Conservation (phyloP, 2,888 invertebrate species). For the Dicyrtoma fusca region DNA sequence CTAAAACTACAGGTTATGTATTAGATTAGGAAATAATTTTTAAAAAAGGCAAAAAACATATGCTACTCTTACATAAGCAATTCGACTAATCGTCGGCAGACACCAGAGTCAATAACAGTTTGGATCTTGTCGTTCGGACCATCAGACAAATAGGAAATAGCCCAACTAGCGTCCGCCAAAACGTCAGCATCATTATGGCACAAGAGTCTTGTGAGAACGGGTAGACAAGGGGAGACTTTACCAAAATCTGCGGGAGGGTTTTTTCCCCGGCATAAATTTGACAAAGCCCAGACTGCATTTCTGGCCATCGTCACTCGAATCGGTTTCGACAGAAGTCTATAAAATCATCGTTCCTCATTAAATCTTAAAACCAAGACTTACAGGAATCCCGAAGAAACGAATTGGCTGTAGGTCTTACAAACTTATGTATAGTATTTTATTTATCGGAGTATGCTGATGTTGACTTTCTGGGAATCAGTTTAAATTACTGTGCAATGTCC, state of each 20-base stretch:
- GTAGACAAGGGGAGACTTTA: conserved; percentile 78
- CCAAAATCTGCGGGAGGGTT: conserved; percentile 91
- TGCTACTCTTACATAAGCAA: conserved; percentile 69
- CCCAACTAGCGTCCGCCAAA: conserved; percentile 94
- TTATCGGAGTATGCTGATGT: conserved; percentile 8
- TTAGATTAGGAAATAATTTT: no score
- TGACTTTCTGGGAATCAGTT: not conserved
- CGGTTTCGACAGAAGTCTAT: conserved; percentile 79
- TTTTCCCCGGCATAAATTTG: conserved; percentile 96
- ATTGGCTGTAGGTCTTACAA: no score
- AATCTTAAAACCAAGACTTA: no score
- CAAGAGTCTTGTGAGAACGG: conserved; percentile 82
- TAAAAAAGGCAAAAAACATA: no score
- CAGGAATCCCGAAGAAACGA: no score
- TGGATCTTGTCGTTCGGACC: conserved; percentile 98
- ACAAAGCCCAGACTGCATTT: conserved; percentile 92
- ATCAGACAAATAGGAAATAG: conserved; percentile 92
- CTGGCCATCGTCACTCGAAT: conserved; percentile 85
- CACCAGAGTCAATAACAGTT: conserved; percentile 93
- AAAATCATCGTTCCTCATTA: conserved; percentile 45
- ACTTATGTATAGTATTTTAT: no score
- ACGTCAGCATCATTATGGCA: conserved; percentile 88
- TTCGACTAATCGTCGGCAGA: conserved; percentile 78
- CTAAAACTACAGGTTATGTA: no score
- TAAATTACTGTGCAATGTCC: not conserved